Conservation (phyloP, 2,888 invertebrate species). For the Catocala fraxini region DNA sequence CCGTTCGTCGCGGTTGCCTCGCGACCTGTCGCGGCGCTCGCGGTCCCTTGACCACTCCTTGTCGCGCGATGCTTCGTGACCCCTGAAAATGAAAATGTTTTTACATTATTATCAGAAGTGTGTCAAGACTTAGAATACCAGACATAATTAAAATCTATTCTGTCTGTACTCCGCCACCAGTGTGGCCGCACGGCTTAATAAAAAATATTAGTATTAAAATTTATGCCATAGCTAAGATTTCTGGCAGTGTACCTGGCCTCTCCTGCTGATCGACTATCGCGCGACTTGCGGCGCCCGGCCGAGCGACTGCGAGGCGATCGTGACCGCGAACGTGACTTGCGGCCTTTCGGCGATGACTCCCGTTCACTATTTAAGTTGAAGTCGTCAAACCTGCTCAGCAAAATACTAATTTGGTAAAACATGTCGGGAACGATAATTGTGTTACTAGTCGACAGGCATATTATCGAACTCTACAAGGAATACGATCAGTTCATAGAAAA, state of each 20-base stretch:
- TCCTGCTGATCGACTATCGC: slow-evolving; percentile 79
- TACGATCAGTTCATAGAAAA: no score
- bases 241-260: slow-evolving; percentile 69
- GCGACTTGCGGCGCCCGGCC: slow-evolving; percentile 71
- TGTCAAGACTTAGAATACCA: no score
- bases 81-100: slow-evolving; percentile 23
- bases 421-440: no score
- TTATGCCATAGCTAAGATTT: neutral
- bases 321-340: slow-evolving; percentile 67
- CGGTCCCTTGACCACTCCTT: slow-evolving; percentile 77
- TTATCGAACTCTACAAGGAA: no score
- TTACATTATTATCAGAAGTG: no score
- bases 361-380: slow-evolving; percentile 86
- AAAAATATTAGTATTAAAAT: no score
- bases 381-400: slow-evolving; percentile 78
- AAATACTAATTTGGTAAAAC: neutral
- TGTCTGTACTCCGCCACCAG: no score
- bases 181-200: no score
- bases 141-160: no score
- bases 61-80: slow-evolving; percentile 58
- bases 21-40: slow-evolving; percentile 72
- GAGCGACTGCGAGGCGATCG: slow-evolving; percentile 64
- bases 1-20: slow-evolving; percentile 69
- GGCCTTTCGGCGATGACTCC: slow-evolving; percentile 73
- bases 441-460: no score